These are phyloP conservation scores for Hoplostethus mediterraneus DNA, from an alignment of 2,797 vertebrate species.

Conservation along the genomic window DNA sequence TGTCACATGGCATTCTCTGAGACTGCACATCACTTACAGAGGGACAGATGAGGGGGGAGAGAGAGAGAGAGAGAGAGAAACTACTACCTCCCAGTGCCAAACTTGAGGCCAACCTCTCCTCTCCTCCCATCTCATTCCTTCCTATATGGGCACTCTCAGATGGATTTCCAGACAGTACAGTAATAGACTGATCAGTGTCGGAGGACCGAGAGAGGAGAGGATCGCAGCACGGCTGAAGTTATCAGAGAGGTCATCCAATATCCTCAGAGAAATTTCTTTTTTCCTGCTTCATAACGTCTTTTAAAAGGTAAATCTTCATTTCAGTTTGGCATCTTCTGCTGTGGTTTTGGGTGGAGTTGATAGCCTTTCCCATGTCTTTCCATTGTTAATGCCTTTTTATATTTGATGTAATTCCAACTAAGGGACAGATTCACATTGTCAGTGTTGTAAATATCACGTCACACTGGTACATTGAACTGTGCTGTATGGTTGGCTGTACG, in stretches of 20 bases:
- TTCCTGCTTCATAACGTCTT: slow-evolving; percentile 14
- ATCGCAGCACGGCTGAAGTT: neutral
- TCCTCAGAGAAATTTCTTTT: slow-evolving; percentile 5
- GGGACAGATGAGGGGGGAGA: neutral
- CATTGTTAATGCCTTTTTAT: slow-evolving; percentile 20
- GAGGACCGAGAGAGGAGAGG: slow-evolving; percentile 10
- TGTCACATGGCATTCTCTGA: slow-evolving; percentile 61
- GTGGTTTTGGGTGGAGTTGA: slow-evolving; percentile 58
- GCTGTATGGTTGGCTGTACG: neutral
- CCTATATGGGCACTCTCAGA: slow-evolving; percentile 71
- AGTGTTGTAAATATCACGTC: neutral
- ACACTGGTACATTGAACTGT: neutral
- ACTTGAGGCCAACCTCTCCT: slow-evolving; percentile 69
- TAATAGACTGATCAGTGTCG: slow-evolving; percentile 22
- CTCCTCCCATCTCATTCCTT: slow-evolving; percentile 80
- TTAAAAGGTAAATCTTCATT: slow-evolving; percentile 54
- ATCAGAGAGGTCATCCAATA: slow-evolving; percentile 2
- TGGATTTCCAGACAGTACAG: slow-evolving; percentile 54
- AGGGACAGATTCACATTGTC: neutral
- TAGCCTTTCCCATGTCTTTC: slow-evolving; percentile 51
- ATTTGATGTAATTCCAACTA: neutral
- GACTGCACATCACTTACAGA: slow-evolving; percentile 47
- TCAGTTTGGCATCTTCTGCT: slow-evolving; percentile 4
- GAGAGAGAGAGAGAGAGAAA: neutral
- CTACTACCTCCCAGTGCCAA: slow-evolving; percentile 66